phyloP scores from a whole-genome alignment of 2,113 vertebrate species.

The Lampris incognitus region DNA sequence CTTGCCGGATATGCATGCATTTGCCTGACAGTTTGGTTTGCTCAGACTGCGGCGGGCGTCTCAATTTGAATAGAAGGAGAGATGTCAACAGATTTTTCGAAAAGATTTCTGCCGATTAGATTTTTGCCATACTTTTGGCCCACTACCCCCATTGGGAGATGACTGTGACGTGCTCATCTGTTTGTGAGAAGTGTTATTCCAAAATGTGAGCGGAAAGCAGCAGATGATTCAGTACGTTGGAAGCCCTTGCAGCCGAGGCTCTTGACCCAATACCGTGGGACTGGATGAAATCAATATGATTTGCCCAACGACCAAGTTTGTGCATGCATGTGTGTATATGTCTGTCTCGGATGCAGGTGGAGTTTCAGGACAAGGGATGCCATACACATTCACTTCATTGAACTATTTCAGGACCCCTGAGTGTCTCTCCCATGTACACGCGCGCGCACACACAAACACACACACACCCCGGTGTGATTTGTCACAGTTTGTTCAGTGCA shows the following conservation, averaged over 20 bases:
- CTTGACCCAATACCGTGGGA: not conserved
- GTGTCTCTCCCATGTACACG: not conserved
- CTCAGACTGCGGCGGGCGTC: too few species aligned
- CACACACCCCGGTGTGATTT: constrained; percentile 70
- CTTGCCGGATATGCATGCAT: too few species aligned
- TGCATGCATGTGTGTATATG: constrained; percentile 3
- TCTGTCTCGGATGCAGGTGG: constrained; percentile 68
- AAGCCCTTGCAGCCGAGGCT: not conserved
- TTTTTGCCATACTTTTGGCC: too few species aligned
- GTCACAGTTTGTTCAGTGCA: constrained; percentile 71
- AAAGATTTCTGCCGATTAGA: too few species aligned
- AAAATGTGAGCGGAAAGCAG: too few species aligned
- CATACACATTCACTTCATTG: constrained; percentile 77
- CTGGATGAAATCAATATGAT: not conserved
- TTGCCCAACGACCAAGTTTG: not conserved
- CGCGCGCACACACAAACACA: constrained; percentile 26
- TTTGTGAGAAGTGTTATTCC: too few species aligned
- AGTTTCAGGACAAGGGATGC: constrained; percentile 61
- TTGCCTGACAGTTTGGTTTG: too few species aligned
- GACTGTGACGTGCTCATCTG: too few species aligned
- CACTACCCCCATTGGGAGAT: too few species aligned
- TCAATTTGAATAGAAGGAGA: too few species aligned
- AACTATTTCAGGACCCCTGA: constrained; percentile 43
- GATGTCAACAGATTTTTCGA: too few species aligned
- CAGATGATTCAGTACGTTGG: too few species aligned